A percentile compares a stretch with the other conserved stretches of the same genome.
These are phyloP conservation scores for Thalassarche chlororhynchos DNA, from an alignment of 2,113 vertebrate species.

Conservation along the genomic window DNA sequence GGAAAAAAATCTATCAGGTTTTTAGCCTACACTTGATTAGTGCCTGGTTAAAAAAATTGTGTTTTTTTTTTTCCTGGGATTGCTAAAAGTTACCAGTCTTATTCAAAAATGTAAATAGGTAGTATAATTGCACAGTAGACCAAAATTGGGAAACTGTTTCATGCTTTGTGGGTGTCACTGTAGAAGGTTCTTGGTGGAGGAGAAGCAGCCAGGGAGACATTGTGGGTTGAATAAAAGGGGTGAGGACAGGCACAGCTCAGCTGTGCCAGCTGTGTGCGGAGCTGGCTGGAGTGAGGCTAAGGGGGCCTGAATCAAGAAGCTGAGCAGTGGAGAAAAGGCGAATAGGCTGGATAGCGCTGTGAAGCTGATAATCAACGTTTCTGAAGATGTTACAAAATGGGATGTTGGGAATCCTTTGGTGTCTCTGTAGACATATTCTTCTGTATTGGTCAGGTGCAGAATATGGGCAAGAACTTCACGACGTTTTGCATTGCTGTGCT, in stretches of 20 bases:
- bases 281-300: neutral
- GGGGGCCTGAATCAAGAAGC: neutral
- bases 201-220: neutral
- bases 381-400: neutral
- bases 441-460: neutral
- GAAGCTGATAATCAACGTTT: neutral
- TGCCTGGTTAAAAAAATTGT: neutral
- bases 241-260: neutral
- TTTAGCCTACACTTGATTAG: neutral
- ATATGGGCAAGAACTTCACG: neutral
- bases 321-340: neutral
- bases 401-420: neutral
- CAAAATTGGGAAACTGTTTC: neutral
- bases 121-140: neutral
- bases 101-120: neutral
- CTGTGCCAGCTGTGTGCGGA: neutral
- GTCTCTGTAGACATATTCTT: neutral
- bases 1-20: neutral
- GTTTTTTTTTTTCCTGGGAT: neutral
- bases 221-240: neutral
- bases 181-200: neutral
- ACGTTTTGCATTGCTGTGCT: constrained; percentile 13
- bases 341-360: neutral
- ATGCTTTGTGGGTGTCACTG: neutral
- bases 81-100: neutral